Percentiles rank a stretch among this genome's conserved stretches.
phyloP scores from a whole-genome alignment of 2,113 vertebrate species.

The Muntiacus reevesi region DNA sequence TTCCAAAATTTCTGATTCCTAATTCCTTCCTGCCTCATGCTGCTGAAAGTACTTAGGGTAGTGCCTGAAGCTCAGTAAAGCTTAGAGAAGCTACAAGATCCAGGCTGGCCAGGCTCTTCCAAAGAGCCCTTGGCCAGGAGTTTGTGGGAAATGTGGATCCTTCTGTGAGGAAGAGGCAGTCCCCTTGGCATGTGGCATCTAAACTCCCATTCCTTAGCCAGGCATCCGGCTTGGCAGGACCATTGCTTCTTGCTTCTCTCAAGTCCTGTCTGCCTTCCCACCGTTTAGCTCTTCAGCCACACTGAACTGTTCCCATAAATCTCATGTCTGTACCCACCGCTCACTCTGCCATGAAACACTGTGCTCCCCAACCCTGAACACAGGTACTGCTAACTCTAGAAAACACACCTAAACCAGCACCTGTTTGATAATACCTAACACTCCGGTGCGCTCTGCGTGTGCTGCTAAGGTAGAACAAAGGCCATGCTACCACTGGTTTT shows the following conservation, averaged over 20 bases:
- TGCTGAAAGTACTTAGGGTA: neutral
- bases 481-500: rapidly evolving
- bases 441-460: rapidly evolving
- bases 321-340: neutral
- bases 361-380: neutral
- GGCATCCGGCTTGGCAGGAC: neutral
- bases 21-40: neutral
- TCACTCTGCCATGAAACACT: neutral
- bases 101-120: neutral
- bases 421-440: neutral
- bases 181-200: neutral
- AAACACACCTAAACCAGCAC: neutral
- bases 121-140: neutral
- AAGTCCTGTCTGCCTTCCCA: neutral
- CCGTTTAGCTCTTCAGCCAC: neutral
- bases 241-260: neutral
- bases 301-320: neutral
- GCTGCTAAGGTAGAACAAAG: neutral
- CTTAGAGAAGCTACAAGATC: neutral
- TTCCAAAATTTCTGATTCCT: neutral
- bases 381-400: neutral
- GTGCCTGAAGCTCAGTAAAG: neutral
- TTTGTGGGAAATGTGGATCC: neutral
- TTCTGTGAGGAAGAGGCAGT: neutral
- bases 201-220: neutral